Conservation (phyloP, 2,797 vertebrate genomes). For the Danionella dracula region DNA sequence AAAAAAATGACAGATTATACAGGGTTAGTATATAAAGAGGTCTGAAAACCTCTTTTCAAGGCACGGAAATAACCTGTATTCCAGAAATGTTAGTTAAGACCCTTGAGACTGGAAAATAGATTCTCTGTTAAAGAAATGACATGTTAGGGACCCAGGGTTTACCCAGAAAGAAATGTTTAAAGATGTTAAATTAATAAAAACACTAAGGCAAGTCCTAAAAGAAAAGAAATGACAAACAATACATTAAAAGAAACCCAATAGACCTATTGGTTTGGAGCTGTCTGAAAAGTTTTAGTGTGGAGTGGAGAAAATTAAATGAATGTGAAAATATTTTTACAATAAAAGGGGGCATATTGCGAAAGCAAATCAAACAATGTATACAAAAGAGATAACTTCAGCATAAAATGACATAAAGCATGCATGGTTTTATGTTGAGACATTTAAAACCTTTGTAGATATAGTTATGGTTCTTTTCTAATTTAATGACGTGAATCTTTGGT, state of each 20-base stretch:
- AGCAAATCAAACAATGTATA: background rate
- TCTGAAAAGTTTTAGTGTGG: background rate
- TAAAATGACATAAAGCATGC: too few species aligned
- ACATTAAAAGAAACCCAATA: background rate
- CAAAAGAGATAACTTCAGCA: background rate
- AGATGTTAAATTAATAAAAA: conserved; percentile 26
- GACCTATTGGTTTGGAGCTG: too few species aligned
- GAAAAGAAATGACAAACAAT: conserved; percentile 26
- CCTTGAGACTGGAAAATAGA: background rate
- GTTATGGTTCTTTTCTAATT: too few species aligned
- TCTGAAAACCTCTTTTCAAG: too few species aligned
- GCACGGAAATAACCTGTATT: background rate
- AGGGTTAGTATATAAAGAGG: background rate
- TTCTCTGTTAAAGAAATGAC: background rate
- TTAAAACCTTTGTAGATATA: too few species aligned
- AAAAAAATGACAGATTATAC: background rate
- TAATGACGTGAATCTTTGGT: too few species aligned
- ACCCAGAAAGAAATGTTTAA: conserved; percentile 26
- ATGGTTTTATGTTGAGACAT: too few species aligned
- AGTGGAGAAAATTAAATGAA: background rate
- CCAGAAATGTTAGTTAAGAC: background rate
- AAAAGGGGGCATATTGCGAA: conserved; percentile 1
- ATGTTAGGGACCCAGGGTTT: conserved; percentile 21
- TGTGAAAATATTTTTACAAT: background rate
- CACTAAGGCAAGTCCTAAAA: conserved; percentile 15